These are phyloP conservation scores for Trinectes maculatus DNA, from an alignment of 2,113 vertebrate species.

Conservation along the genomic window DNA sequence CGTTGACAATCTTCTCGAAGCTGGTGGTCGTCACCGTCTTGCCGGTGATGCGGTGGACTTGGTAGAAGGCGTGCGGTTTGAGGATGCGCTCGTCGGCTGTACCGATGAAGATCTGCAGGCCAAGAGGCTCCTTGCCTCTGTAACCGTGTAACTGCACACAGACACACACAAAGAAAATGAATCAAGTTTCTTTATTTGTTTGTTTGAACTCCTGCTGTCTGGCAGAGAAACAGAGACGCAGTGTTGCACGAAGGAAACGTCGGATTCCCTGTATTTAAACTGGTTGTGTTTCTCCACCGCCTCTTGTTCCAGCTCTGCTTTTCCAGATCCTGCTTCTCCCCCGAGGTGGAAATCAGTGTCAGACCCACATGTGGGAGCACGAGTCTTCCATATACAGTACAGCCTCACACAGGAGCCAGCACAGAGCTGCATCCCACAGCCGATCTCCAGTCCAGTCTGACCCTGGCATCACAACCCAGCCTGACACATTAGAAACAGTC, in stretches of 20 bases:
- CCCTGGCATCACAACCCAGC: not conserved
- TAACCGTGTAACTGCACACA: constrained; percentile 91
- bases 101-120: constrained; percentile 98
- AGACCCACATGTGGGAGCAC: constrained; percentile 47
- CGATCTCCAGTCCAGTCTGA: too few species aligned
- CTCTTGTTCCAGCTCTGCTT: constrained; percentile 1
- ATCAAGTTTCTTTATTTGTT: not conserved
- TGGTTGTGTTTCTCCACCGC: constrained; percentile 2
- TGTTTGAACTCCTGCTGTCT: not conserved
- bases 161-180: not conserved
- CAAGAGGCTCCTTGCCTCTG: constrained; percentile 93
- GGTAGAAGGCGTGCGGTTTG: constrained; percentile 98
- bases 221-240: not conserved
- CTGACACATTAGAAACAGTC: not conserved
- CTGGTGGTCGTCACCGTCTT: constrained; percentile 98
- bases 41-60: constrained; percentile 97
- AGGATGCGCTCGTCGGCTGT: constrained; percentile 96
- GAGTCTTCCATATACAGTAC: constrained; percentile 28
- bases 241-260: not conserved
- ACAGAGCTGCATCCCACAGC: constrained; percentile 25
- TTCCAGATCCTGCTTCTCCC: constrained; percentile 43
- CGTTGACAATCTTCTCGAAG: constrained; percentile 92
- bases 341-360: constrained; percentile 28
- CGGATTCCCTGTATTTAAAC: constrained; percentile 1
- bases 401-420: constrained; percentile 51